Base-by-base conservation (phyloP, 2,113 vertebrate genomes). In the Petromus typicus region DNA sequence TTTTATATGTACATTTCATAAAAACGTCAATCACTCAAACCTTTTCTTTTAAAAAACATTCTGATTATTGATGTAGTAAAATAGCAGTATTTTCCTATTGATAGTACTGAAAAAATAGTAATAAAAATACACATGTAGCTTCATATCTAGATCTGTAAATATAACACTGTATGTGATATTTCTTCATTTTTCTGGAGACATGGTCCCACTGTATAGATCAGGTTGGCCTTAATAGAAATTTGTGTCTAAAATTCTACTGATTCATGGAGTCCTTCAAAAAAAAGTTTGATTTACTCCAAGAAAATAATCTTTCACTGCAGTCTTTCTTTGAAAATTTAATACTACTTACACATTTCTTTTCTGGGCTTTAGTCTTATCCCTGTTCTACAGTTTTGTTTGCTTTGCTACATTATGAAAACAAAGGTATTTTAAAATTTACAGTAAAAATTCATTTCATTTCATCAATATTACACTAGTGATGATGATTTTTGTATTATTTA, bases 401-500 rank as follows among this genome's bases (percentile, higher is more conserved):
- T 96, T 67, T 90, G 23, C 54, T 7, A 90, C 73, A 23, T 43
- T 32, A 91, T 57, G 32, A 96, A 89, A 94, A 96, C 17, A 61
- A 64, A 7, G 17, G 9, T 76, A 48, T 54, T 51, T 37, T 63
- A 25, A 34, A 90, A 57, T 7, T 17, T n/a, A 22, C 75, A 88
- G 37, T n/a, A 66, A 48, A 80, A 88, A 85, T 83, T 88, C 8
- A 34, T 94, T 96, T 80, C n/a, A 75, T 59, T 86, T 75, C 22
- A 79, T 84, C 90, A 91, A 71, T 18, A 63, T 98, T 98, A 98
- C 32, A 78, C 3, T 94, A 45, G 48, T 43, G 66, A 81, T 61
- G 13, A 98, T 96, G 95, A 93, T 91, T 17, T 94, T 7, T 90
- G 78, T 23, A 45, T 73, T 45, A 73, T 73, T 73, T 45, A 73